Evolutionary conservation across 2,888 invertebrate genomes (phyloP).

Genomic region (Leptura quadrifasciata): DNA sequence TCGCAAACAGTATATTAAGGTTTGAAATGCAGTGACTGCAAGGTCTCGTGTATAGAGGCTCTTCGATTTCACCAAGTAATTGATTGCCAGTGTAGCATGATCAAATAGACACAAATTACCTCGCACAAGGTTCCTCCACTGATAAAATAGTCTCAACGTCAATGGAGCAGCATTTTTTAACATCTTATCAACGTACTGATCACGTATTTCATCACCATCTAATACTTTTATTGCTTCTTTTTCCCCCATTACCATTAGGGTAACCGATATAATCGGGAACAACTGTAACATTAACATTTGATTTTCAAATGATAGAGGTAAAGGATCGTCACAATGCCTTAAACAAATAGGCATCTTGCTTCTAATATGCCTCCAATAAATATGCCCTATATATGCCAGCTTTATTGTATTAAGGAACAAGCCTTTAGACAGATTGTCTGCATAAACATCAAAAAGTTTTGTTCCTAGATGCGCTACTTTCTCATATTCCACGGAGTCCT

Average conservation of each 20-base stretch:
- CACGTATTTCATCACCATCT: slow-evolving; percentile 75
- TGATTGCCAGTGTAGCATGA: slow-evolving; percentile 76
- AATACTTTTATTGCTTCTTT: slow-evolving; percentile 55
- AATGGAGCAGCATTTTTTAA: slow-evolving; percentile 80
- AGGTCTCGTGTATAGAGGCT: slow-evolving; percentile 78
- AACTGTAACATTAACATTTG: slow-evolving; percentile 80
- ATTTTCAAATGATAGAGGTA: slow-evolving; percentile 73
- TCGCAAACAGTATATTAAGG: slow-evolving; percentile 78
- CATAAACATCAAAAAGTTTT: slow-evolving; percentile 67
- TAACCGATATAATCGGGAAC: slow-evolving; percentile 76
- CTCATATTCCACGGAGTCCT: neutral
- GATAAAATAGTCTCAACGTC: slow-evolving; percentile 74
- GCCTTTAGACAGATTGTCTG: slow-evolving; percentile 69
- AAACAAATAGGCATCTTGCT: slow-evolving; percentile 52
- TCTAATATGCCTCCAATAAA: slow-evolving; percentile 70
- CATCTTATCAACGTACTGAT: slow-evolving; percentile 78
- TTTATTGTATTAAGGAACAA: slow-evolving; percentile 71
- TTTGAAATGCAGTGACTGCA: slow-evolving; percentile 80
- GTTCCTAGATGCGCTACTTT: neutral
- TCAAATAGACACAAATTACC: slow-evolving; percentile 72
- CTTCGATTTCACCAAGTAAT: slow-evolving; percentile 77
- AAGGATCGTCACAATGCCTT: slow-evolving; percentile 42
- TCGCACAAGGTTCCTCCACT: slow-evolving; percentile 70
- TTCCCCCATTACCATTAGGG: slow-evolving; percentile 40
- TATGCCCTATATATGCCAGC: slow-evolving; percentile 70